Evolutionary conservation across 2,888 invertebrate species (phyloP), one percentile per base, ranked within the genome.

Genomic region (Adela reaumurella): DNA sequence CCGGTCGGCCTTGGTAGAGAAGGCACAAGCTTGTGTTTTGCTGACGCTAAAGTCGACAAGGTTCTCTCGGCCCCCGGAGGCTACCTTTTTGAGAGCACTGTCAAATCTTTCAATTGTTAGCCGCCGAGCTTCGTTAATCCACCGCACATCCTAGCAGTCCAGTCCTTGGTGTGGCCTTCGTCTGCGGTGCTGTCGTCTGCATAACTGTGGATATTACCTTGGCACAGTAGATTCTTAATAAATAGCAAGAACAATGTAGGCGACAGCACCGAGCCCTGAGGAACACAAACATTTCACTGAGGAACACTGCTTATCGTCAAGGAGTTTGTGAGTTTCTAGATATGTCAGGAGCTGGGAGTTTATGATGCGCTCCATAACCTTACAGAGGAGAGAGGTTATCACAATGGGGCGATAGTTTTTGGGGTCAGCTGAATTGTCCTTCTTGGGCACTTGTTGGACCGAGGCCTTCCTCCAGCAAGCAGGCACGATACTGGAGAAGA

Each of bases 251-350:
- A 45, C 16, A 45, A 19, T 8, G 24, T 45, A 28, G 45, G 45
- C 24, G 24, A 45, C 28, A 45, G 45, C 16, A 19, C 45, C 18
- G 45, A 45, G 14, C 45, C 45, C 45, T 45, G 45, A 2, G 45
- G 45, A 17, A 45, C 45, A 11, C 45, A 20, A 17, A 28, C 24
- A 14, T 24, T 24, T 17, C n/a, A 45, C 17, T 24, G 24, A 16
- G 24, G 24, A 35, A 14, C 8, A 24, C 24, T 24, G 24, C 24
- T 24, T 24, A 24, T 24, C 24, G 24, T 24, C 24, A 24, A 24
- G 24, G 24, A 24, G 24, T 17, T 44, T 18, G 17, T 44, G 16
- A 19, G 44, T 17, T 18, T 44, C 44, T 17, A 44, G 44, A 18
- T 44, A 44, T 3, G 17, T 19, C 44, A 44, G 14, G 14, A 44